Base-by-base conservation (phyloP, 2,113 vertebrate genomes). In the Nerophis ophidion region DNA sequence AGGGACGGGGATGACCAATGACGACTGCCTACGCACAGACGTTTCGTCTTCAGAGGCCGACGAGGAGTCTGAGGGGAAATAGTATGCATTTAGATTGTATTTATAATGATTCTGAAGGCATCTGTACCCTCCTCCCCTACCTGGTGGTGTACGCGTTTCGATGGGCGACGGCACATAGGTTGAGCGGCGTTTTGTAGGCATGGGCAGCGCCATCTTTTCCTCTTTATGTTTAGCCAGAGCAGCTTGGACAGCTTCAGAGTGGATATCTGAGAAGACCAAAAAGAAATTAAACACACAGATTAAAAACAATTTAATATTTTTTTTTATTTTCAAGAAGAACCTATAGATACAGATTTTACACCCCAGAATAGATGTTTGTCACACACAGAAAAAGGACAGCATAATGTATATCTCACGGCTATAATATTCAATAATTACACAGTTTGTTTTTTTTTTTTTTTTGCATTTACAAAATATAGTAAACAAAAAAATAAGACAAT, bases 191-290 rank as follows among this genome's bases (percentile, higher is more conserved):
- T 98, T 99, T 8, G 96, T 98, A 4, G 96, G 96, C 96, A 99
- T 99, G 17, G 96, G 96, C 72, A 96, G 84, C 0, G 95, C 93
- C 94, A 99, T 98, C 87, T 99, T 98, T 90, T 98, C 95, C 72
- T 98, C 96, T 74, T 97, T 97, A 74, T 99, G 96, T 63, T 98
- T 96, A 6, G 96, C 96, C 92, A 99, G 76, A 0, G 96, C 96
- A 0, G 96, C 96, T 57, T 99, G 95, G 1, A 99, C 96, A 0
- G 96, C 96, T 59, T 98, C 96, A 0, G 92, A 93, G 60, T 99
- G 96, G 74, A 98, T 93, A 77, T 99, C 90, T 91, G 81, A 61
- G 0, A 38, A 42, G 60, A 8, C 7, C 48, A 42, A 11, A 63
- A 14, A 26, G 33, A 33, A 70, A 3, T 26, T 26, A 26, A 26